Evolutionary conservation across 1,140 invertebrate species (phyloP).

Genomic region (Conus betulinus): DNA sequence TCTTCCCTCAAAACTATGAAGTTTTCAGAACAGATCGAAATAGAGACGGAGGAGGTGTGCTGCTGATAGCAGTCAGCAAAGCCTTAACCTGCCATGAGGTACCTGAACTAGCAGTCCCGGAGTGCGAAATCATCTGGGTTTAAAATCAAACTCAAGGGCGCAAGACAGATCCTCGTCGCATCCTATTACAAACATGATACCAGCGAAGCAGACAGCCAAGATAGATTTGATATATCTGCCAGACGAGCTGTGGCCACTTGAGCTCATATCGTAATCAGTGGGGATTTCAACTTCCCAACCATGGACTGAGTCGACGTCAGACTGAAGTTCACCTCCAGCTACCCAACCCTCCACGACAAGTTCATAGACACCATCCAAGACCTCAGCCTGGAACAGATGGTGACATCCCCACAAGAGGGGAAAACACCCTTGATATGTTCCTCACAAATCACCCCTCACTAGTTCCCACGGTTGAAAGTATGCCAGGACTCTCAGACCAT

Average conservation of each 20-base stretch:
- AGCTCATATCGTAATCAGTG: background rate
- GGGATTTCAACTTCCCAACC: background rate
- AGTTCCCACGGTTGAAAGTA: background rate
- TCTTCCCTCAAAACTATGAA: background rate
- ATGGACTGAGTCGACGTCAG: background rate
- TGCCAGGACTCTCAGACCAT: slow-evolving; percentile 9
- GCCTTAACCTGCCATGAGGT: background rate
- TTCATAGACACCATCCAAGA: background rate
- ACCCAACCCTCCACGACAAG: background rate
- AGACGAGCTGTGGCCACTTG: background rate
- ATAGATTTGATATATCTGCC: background rate
- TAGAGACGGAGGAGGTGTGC: no score
- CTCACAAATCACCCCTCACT: background rate
- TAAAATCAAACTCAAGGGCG: background rate
- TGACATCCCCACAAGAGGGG: background rate
- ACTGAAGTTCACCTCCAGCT: background rate
- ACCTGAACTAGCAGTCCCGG: background rate
- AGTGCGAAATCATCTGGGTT: background rate
- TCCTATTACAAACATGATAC: background rate
- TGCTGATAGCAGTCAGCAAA: no score
- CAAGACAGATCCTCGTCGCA: background rate
- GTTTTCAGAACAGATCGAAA: background rate
- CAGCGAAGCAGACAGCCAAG: background rate
- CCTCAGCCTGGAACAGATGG: background rate
- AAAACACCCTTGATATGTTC: background rate